Evolutionary conservation across 2,888 invertebrate genomes (phyloP), one percentile per base, ranked within the genome.

Genomic region (Aradus depressus): DNA sequence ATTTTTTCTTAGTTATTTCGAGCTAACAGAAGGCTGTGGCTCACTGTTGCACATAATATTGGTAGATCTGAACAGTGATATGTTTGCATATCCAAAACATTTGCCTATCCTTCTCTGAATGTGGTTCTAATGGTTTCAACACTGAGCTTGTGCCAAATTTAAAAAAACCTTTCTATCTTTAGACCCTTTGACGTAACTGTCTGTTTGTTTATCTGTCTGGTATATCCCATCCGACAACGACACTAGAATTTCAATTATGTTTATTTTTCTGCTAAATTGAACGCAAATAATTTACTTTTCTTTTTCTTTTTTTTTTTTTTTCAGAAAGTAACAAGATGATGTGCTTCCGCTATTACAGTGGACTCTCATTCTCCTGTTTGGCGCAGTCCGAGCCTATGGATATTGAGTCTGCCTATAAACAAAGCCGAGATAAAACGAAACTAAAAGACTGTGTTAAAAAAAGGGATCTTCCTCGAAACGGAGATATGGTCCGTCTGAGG

Each of bases 331-430:
- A 77, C 65, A 79, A 79, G 65, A 70, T 79, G 58, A 71, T 80
- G 59, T 80, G 80, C 65, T 80, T 81, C 66, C 79, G 80, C 44
- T 81, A 80, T 68, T 80, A 79, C 70, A 77, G 76, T 68, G 77
- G 77, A 59, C 71, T 76, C 53, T 74, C 73, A 56, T 72, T 79
- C 61, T 76, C 79, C 61, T 79, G 78, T 64, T 71, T 76, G 58
- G 79, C 79, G 55, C 77, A 80, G 66, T 75, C 79, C 8, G 73
- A 77, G 54, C 76, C 78, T 53, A 69, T 78, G 54, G 75, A 77
- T 62, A 55, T 60, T 43, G 61, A 61, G 41, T 60, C 61, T n/a
- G 57, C 58, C 16, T 61, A 60, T 45, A 59, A 60, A 43, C 49
- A 60, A 53, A 51, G 58, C 32, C 44, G 58, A 6, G 28, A 48